Conservation (phyloP, 2,113 vertebrate genomes). For the Pygoscelis antarcticus region DNA sequence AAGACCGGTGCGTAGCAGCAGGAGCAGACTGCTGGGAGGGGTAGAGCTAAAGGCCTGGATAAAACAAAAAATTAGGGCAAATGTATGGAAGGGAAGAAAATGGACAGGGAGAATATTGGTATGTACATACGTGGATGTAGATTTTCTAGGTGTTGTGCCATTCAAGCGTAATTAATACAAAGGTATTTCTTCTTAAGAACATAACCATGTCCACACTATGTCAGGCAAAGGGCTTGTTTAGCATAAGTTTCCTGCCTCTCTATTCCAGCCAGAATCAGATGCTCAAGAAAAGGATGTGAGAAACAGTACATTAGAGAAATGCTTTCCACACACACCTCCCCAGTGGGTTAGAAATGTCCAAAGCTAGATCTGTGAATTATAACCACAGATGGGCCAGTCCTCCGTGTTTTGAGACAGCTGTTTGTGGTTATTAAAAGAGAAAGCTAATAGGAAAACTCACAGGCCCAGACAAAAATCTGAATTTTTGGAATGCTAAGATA, state of each 20-base stretch:
- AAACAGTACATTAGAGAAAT: background rate
- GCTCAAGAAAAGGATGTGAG: background rate
- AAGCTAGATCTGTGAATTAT: background rate
- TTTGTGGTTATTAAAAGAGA: background rate
- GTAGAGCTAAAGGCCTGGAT: background rate
- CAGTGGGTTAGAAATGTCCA: background rate
- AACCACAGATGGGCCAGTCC: background rate
- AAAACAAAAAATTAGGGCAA: background rate
- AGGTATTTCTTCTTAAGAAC: background rate
- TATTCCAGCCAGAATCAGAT: background rate
- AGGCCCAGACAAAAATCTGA: background rate
- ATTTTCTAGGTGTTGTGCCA: background rate
- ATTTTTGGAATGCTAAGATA: background rate
- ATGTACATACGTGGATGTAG: accelerated
- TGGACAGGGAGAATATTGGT: background rate
- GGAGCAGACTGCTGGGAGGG: background rate
- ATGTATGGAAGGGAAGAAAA: background rate
- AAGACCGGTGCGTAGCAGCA: background rate
- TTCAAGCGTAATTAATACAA: background rate
- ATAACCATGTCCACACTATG: background rate
- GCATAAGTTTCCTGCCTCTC: background rate
- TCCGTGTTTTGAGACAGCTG: background rate
- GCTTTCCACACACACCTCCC: background rate
- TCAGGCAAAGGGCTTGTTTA: background rate
- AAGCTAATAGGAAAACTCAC: background rate